Percentiles rank a stretch among this genome's conserved stretches.
These are phyloP conservation scores for Tenthredo distinguenda DNA, from an alignment of 2,888 invertebrate species.

Conservation along the genomic window DNA sequence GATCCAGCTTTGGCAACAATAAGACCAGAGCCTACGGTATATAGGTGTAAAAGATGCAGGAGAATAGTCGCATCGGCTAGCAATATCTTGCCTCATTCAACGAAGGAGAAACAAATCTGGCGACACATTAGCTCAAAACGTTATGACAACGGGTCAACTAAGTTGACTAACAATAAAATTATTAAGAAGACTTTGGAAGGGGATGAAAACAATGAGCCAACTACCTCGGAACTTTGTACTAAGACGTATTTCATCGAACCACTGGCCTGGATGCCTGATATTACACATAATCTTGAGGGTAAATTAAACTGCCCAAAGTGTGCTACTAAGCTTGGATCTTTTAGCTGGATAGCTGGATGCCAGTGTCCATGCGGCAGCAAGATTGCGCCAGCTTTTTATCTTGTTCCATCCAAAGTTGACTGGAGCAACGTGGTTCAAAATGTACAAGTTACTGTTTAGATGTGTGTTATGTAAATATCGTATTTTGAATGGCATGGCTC, in stretches of 20 bases:
- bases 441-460: slow-evolving; percentile 89
- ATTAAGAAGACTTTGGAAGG: slow-evolving; percentile 51
- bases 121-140: slow-evolving; percentile 76
- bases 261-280: slow-evolving; percentile 91
- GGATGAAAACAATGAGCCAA: slow-evolving; percentile 59
- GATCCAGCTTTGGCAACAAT: slow-evolving; percentile 89
- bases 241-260: slow-evolving; percentile 94
- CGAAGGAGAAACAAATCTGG: slow-evolving; percentile 80
- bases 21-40: slow-evolving; percentile 90
- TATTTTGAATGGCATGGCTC: background rate
- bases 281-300: slow-evolving; percentile 86
- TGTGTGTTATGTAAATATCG: background rate
- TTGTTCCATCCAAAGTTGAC: slow-evolving; percentile 94
- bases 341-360: slow-evolving; percentile 93
- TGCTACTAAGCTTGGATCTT: slow-evolving; percentile 91
- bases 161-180: slow-evolving; percentile 63
- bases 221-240: slow-evolving; percentile 81
- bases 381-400: slow-evolving; percentile 94
- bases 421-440: slow-evolving; percentile 93
- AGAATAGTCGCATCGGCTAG: slow-evolving; percentile 90
- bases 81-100: slow-evolving; percentile 88
- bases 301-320: slow-evolving; percentile 94
- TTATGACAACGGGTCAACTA: slow-evolving; percentile 63
- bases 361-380: slow-evolving; percentile 95
- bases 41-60: slow-evolving; percentile 90